Conservation (phyloP, 2,797 vertebrate genomes). For the Chelidonichthys spinosus region DNA sequence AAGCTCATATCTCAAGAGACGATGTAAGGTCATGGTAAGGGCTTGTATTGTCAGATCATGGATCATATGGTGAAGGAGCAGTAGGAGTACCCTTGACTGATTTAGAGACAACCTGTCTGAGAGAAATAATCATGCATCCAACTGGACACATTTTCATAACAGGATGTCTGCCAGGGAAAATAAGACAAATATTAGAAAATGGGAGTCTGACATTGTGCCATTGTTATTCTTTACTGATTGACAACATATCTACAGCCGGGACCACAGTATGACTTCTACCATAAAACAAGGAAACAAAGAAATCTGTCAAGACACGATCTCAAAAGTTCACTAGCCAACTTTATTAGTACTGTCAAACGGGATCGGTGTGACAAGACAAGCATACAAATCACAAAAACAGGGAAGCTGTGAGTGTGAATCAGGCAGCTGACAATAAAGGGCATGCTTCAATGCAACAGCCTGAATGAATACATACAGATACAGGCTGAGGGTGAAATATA, state of each 20-base stretch:
- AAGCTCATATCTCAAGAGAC: constrained; percentile 64
- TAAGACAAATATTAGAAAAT: neutral
- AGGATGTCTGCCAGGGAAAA: neutral
- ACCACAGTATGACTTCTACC: neutral
- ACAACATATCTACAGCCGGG: neutral
- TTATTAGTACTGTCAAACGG: constrained; percentile 37
- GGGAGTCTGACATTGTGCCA: neutral
- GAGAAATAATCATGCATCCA: neutral
- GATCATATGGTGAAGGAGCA: constrained; percentile 10
- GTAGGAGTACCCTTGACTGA: neutral
- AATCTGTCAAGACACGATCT: neutral
- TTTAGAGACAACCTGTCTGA: neutral
- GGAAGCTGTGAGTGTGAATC: constrained; percentile 10
- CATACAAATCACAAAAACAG: constrained; percentile 24
- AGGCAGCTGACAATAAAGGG: neutral
- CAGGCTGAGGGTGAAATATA: neutral
- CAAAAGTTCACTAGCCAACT: constrained; percentile 6
- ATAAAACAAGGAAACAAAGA: constrained; percentile 7
- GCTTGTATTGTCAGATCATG: neutral
- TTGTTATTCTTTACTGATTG: neutral
- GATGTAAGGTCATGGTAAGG: constrained; percentile 57
- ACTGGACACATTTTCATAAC: neutral
- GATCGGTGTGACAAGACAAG: constrained; percentile 38
- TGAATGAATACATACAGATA: neutral
- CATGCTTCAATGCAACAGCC: neutral